These are phyloP conservation scores for Selenia dentaria DNA, from an alignment of 2,888 invertebrate genomes.

Conservation along the genomic window DNA sequence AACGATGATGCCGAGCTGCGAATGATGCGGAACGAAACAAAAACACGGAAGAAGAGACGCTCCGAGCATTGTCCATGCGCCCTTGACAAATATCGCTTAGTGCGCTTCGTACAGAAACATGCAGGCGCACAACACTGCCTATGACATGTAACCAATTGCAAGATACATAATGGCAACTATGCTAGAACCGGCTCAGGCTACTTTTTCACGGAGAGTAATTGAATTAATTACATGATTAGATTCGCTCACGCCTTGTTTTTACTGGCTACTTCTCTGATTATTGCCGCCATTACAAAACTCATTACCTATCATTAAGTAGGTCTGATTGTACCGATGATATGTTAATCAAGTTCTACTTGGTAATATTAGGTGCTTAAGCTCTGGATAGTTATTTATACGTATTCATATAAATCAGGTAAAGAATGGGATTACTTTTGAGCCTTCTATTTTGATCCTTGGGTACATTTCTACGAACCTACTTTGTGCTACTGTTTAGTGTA, in stretches of 20 bases:
- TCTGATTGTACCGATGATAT: too few species aligned
- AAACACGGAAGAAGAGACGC: conserved; percentile 72
- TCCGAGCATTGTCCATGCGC: conserved; percentile 66
- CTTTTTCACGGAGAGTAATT: conserved; percentile 51
- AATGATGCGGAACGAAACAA: conserved; percentile 70
- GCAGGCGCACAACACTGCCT: conserved; percentile 27
- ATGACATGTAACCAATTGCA: conserved; percentile 31
- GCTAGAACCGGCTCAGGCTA: conserved; percentile 44
- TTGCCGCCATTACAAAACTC: conserved; percentile 21
- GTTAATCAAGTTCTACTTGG: too few species aligned
- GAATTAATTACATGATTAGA: conserved; percentile 53
- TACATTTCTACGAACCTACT: conserved; percentile 39
- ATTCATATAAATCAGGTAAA: too few species aligned
- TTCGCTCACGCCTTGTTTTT: conserved; percentile 32
- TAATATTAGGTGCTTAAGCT: too few species aligned
- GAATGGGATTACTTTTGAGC: conserved; percentile 10
- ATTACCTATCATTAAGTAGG: conserved; percentile 5
- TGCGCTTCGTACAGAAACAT: conserved; percentile 17
- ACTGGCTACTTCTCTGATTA: conserved; percentile 16
- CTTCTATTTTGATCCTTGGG: conserved; percentile 37
- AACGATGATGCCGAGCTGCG: conserved; percentile 58
- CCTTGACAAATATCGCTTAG: conserved; percentile 61
- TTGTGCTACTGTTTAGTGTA: conserved; percentile 24
- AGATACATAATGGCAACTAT: conserved; percentile 43
- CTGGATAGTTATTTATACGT: too few species aligned